A percentile compares a stretch with the other conserved stretches of the same genome.
Evolutionary conservation across 2,888 invertebrate genomes (phyloP).

Genomic region (Orchesellides sinensis): DNA sequence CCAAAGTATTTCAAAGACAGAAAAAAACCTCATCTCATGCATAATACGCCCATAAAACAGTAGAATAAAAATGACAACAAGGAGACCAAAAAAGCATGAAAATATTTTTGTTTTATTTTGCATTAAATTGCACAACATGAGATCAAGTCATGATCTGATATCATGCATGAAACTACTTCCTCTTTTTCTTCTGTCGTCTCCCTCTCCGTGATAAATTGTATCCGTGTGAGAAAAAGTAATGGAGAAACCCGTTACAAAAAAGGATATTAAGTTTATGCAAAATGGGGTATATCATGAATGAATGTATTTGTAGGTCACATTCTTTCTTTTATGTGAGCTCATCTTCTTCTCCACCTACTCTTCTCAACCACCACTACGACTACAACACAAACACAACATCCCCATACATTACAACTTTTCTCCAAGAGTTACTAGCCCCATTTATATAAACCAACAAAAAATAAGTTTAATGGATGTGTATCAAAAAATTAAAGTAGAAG

Average conservation of each 20-base stretch:
- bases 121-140: not conserved
- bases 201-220: constrained; percentile 9
- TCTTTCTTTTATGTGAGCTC: not conserved
- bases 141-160: constrained; percentile 25
- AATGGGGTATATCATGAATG: not conserved
- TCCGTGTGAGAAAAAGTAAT: not conserved
- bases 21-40: not conserved
- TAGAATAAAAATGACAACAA: not conserved
- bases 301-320: constrained; percentile 29
- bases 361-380: not conserved
- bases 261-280: not conserved
- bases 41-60: constrained; percentile 1
- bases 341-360: not conserved
- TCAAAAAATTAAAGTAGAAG: constrained; percentile 25
- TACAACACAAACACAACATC: not conserved
- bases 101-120: not conserved
- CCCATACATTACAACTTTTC: not conserved
- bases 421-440: not conserved
- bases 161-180: constrained; percentile 31
- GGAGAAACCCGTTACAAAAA: not conserved
- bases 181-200: not conserved
- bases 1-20: not conserved
- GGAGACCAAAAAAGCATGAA: not conserved
- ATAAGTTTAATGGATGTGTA: not conserved
- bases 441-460: not conserved